Evolutionary conservation across 2,113 vertebrate species (phyloP), one percentile per base, ranked within the genome.

Genomic region (rabbit (Oryctolagus cuniculus)): DNA sequence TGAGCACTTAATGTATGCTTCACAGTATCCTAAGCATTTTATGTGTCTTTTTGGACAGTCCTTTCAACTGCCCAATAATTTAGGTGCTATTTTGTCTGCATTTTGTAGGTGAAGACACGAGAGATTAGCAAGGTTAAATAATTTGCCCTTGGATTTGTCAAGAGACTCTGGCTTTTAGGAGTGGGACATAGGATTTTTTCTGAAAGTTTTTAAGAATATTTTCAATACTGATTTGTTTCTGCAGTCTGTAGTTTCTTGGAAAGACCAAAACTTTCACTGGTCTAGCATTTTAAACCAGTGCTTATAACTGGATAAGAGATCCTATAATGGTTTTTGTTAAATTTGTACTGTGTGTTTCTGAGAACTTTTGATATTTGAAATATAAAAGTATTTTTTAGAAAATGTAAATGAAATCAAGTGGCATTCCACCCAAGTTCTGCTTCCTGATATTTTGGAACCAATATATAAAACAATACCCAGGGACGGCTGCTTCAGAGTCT

Each of bases 81-180:
- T 44, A 79, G 13, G 27, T 78, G 67, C n/a, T 79, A 0, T 67
- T 77, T 81, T 79, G 13, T 66, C 21, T 96, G 27, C 58, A 44
- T 82, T 86, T 93, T 87, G 16, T 64, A 79, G 17, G 63, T 89
- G n/a, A 79, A 29, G 80, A 83, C 25, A 87, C 44, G 78, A 17
- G 87, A 80, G 64, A 75, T 82, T 27, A 80, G 53, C 72, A 31
- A 78, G 72, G 53, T 89, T 81, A 89, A 81, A 17, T 93, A 94
- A 91, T 25, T 89, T 91, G 36, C 27, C n/a, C 31, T 72, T 53
- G 34, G 53, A 73, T 44, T 70, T 86, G 79, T 19, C 67, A 17
- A 66, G 44, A 89, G 58, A 51, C 25, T 38, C 2, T 64, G 78
- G 34, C 53, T 90, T 38, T 86, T 89, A 70, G 79, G 22, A 93